A percentile compares a stretch with the other conserved stretches of the same genome.
Conservation (phyloP, 2,113 vertebrate species). For the Cyphomyrus plagiostoma region DNA sequence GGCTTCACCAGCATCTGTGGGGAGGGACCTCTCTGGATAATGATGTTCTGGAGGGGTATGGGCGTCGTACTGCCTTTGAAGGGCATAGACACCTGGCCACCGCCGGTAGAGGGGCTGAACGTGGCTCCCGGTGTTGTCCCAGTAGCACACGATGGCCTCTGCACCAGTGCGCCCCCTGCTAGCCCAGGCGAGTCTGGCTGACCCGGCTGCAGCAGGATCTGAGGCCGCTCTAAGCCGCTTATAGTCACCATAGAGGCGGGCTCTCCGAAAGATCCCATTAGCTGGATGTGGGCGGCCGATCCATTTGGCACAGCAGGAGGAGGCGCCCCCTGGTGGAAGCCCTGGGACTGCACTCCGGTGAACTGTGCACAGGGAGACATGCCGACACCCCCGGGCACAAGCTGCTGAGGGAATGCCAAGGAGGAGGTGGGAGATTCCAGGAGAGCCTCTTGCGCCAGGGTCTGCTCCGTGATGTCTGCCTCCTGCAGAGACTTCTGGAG, state of each 20-base stretch:
- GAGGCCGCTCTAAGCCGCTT: slow-evolving; percentile 87
- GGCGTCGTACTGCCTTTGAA: slow-evolving; percentile 83
- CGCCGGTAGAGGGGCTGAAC: slow-evolving; percentile 75
- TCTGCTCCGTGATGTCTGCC: slow-evolving; percentile 98
- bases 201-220: slow-evolving; percentile 83
- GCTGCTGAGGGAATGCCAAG: slow-evolving; percentile 56
- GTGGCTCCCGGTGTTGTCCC: slow-evolving; percentile 60
- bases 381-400: slow-evolving; percentile 53
- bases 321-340: slow-evolving; percentile 84
- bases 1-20: slow-evolving; percentile 69
- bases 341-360: slow-evolving; percentile 74
- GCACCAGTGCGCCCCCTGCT: slow-evolving; percentile 53
- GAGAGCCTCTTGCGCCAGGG: slow-evolving; percentile 90
- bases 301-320: slow-evolving; percentile 79
- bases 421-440: slow-evolving; percentile 77
- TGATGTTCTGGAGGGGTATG: slow-evolving; percentile 93
- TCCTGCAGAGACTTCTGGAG: slow-evolving; percentile 96
- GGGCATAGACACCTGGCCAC: slow-evolving; percentile 78
- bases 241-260: slow-evolving; percentile 89
- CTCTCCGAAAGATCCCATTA: slow-evolving; percentile 83
- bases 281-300: slow-evolving; percentile 86
- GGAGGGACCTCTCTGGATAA: slow-evolving; percentile 88
- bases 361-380: slow-evolving; percentile 52
- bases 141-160: slow-evolving; percentile 60
- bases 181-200: slow-evolving; percentile 18